Percentiles rank a stretch among this genome's conserved stretches.
phyloP scores from a whole-genome alignment of 1,140 invertebrate genomes.

The Metaphire vulgaris region DNA sequence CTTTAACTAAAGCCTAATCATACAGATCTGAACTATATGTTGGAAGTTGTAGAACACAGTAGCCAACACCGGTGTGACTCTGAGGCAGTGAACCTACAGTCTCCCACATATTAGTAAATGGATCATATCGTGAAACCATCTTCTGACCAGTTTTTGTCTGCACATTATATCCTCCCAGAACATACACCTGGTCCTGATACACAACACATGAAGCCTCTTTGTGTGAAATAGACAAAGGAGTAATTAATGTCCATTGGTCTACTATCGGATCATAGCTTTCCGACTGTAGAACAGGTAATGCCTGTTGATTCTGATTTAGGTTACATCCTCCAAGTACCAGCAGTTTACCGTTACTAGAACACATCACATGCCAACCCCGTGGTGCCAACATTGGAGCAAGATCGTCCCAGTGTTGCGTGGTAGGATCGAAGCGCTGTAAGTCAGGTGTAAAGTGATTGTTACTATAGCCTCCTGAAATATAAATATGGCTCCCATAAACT shows the following conservation, averaged over 20 bases:
- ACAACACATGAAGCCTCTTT: slow-evolving; percentile 52
- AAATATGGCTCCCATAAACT: slow-evolving; percentile 48
- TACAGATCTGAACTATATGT: slow-evolving; percentile 42
- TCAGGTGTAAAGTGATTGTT: slow-evolving; percentile 51
- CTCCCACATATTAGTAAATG: slow-evolving; percentile 50
- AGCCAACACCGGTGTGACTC: slow-evolving; percentile 50
- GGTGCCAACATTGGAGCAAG: slow-evolving; percentile 50
- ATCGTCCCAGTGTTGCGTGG: slow-evolving; percentile 48
- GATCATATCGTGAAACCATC: slow-evolving; percentile 49
- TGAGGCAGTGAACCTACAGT: slow-evolving; percentile 49
- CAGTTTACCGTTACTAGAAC: slow-evolving; percentile 60
- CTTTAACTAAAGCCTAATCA: slow-evolving; percentile 34
- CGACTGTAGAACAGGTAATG: slow-evolving; percentile 63
- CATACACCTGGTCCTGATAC: slow-evolving; percentile 50
- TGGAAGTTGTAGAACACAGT: slow-evolving; percentile 48
- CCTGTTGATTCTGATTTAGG: slow-evolving; percentile 62
- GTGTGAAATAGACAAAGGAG: slow-evolving; percentile 57
- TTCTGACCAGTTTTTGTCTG: slow-evolving; percentile 53
- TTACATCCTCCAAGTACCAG: slow-evolving; percentile 67
- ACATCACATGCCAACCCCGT: slow-evolving; percentile 53
- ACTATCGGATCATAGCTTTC: slow-evolving; percentile 62
- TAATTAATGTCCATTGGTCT: slow-evolving; percentile 63
- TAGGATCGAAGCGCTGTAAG: slow-evolving; percentile 49
- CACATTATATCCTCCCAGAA: slow-evolving; percentile 52
- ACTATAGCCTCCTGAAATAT: slow-evolving; percentile 51